Evolutionary conservation across 2,113 vertebrate genomes (phyloP).

Genomic region (Cisticola juncidis): DNA sequence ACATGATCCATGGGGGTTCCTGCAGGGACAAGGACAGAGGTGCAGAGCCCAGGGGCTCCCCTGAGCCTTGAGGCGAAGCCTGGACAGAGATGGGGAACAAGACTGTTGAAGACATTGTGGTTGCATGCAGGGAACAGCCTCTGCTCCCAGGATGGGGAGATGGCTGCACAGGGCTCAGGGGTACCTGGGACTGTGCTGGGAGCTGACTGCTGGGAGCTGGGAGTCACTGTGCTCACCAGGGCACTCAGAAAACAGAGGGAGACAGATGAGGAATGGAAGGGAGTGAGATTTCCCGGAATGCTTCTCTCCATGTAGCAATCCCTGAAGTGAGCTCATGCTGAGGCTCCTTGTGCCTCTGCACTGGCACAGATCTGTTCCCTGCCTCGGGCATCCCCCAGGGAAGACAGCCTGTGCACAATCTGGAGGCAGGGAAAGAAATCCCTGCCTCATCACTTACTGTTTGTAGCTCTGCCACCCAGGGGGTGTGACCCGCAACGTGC

Average conservation of each 20-base stretch:
- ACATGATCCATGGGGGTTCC: neutral
- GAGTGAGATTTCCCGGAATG: neutral
- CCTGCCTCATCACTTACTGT: neutral
- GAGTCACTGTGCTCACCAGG: neutral
- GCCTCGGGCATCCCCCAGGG: neutral
- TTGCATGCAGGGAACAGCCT: neutral
- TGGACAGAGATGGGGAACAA: rapidly evolving
- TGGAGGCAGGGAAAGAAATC: neutral
- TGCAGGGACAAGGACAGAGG: neutral
- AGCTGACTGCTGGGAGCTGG: too few relatives aligned
- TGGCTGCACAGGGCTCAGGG: neutral
- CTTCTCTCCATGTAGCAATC: neutral
- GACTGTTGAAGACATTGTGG: rapidly evolving
- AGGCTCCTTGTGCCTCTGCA: neutral
- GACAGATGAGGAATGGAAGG: neutral
- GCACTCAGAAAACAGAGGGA: neutral
- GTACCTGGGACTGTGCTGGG: neutral
- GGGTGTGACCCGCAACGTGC: neutral
- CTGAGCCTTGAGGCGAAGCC: neutral
- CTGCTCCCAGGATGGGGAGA: neutral
- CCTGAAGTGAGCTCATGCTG: neutral
- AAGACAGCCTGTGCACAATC: neutral
- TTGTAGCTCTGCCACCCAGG: neutral
- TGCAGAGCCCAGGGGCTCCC: neutral
- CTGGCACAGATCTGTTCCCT: neutral